Percentiles rank a stretch among this genome's conserved stretches.
phyloP scores from a whole-genome alignment of 2,888 invertebrate genomes.

The Pseudoips prasinana region DNA sequence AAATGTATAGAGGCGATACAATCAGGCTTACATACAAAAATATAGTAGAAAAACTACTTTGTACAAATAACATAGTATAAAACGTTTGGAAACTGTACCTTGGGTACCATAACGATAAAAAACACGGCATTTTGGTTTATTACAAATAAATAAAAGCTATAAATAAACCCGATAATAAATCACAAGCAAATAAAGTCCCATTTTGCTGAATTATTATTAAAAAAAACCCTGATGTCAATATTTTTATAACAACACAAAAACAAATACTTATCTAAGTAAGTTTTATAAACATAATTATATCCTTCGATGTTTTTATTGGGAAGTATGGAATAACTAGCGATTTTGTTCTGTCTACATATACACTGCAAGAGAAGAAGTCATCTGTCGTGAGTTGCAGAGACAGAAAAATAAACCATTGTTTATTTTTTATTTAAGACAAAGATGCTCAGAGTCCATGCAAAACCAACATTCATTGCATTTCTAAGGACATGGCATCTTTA shows the following conservation, averaged over 20 bases:
- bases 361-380: too few species aligned
- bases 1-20: too few species aligned
- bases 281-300: conserved; percentile 39
- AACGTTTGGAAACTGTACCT: conserved; percentile 11
- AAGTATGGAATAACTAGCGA: too few species aligned
- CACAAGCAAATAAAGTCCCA: conserved; percentile 13
- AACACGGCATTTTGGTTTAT: conserved; percentile 2
- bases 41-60: conserved; percentile 28
- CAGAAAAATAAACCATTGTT: too few species aligned
- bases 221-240: conserved; percentile 22
- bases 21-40: conserved; percentile 28
- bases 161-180: conserved; percentile 16
- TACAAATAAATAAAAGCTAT: neutral
- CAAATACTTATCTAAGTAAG: conserved; percentile 34
- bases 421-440: too few species aligned
- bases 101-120: conserved; percentile 9
- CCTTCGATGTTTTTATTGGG: conserved; percentile 10
- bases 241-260: conserved; percentile 26
- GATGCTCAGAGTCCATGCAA: too few species aligned
- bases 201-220: conserved; percentile 10
- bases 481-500: too few species aligned
- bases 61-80: conserved; percentile 22
- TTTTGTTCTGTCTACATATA: too few species aligned
- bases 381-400: too few species aligned
- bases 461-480: too few species aligned